Conservation (phyloP, 37 sponge, comb jelly and placozoan species). For the Ianthella basta region DNA sequence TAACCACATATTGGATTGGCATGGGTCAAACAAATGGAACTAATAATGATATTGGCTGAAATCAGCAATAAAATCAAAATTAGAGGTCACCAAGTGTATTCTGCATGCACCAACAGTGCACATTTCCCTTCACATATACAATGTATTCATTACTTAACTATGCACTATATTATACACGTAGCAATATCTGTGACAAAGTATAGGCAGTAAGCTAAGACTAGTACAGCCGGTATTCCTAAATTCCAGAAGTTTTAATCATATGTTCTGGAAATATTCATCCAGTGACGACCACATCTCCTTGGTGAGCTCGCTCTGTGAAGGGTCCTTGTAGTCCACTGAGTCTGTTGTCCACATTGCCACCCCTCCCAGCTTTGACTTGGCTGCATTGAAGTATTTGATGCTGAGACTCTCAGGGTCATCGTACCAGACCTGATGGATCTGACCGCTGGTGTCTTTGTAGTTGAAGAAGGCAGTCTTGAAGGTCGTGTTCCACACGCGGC, state of each 20-base stretch:
- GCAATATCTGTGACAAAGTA: too few species aligned
- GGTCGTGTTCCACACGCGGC: conserved; percentile 50
- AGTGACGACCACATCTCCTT: conserved; percentile 58
- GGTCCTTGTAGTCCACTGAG: conserved; percentile 50
- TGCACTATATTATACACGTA: too few species aligned
- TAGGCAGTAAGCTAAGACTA: too few species aligned
- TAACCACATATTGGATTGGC: too few species aligned
- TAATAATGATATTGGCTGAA: too few species aligned
- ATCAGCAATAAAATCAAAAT: too few species aligned
- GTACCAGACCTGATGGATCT: conserved; percentile 82
- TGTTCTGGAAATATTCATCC: conserved; percentile 27
- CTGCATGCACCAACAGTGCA: too few species aligned
- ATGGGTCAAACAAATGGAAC: too few species aligned
- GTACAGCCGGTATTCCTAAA: too few species aligned
- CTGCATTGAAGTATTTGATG: conserved; percentile 63
- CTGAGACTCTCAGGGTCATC: conserved; percentile 82
- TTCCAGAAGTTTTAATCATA: neutral
- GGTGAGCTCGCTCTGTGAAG: neutral
- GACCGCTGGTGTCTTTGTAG: conserved; percentile 29
- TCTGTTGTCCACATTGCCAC: conserved; percentile 83
- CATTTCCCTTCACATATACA: too few species aligned
- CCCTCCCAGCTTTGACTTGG: conserved; percentile 47
- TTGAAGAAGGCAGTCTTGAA: conserved; percentile 59
- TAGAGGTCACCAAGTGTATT: too few species aligned
- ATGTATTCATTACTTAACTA: too few species aligned